Base-by-base conservation (phyloP, 2,888 invertebrate genomes). In the Sericinus montela region DNA sequence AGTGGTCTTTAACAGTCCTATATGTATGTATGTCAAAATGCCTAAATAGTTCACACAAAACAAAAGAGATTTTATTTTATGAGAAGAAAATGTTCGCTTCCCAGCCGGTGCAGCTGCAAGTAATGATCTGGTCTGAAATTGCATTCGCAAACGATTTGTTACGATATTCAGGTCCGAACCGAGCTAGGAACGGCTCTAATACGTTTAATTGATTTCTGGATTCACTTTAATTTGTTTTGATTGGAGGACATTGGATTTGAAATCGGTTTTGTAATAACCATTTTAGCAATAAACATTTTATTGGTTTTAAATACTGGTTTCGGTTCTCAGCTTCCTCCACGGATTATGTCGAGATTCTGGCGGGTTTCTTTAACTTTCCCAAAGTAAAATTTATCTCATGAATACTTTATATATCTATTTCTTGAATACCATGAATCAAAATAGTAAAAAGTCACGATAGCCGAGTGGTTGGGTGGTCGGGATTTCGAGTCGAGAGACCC, bases 71-170 rank as follows among this genome's bases (percentile, higher is more conserved):
- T 44, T 44, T 44, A 35, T 38, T 44, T 34, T n/a, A 19, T 2
- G 15, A 14, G 30, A 47, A 44, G 49, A 40, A 49, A 44, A 44
- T 35, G 35, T 44, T 35, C 28, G 29, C 14, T 25, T 4, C 28
- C 25, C 11, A 15, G 29, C 19, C 45, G 23, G 28, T 46, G 30
- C 44, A 45, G 49, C 44, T 49, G 49, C 45, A 45, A 45, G 32
- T 50, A 50, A 45, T 50, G 50, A 50, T 50, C 50, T 30, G 50
- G 36, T 41, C 1, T 29, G 41, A 30, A 36, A 50, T 45, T 45
- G 50, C 50, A 45, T 50, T 50, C 45, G 45, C 45, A 23, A 41
- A 30, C 50, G 45, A 50, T 50, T 45, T 50, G 45, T 50, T 50
- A 45, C 45, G 45, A 40, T 40, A 39, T 30, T 39, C 40, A 36